phyloP scores from a whole-genome alignment of 2,888 invertebrate species.

The Melinopterus prodromus region DNA sequence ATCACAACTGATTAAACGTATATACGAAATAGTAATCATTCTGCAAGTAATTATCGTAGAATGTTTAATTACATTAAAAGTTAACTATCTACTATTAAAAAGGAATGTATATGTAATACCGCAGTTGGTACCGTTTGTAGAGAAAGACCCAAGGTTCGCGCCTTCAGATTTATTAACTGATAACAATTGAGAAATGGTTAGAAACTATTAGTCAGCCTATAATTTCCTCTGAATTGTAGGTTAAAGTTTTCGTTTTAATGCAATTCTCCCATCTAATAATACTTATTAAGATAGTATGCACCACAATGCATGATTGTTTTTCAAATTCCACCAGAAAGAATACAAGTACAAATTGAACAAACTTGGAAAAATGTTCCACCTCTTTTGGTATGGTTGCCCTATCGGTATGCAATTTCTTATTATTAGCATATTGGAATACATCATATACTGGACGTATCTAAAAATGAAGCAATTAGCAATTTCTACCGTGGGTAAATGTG shows the following conservation, averaged over 20 bases:
- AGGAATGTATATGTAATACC: not conserved
- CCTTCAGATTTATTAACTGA: slow-evolving; percentile 4
- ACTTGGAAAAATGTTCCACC: too few relatives aligned
- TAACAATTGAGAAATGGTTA: not conserved
- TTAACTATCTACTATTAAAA: not conserved
- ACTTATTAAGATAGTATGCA: too few relatives aligned
- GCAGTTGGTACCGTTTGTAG: not conserved
- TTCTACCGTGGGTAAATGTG: not conserved
- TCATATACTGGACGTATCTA: not conserved
- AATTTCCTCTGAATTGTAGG: not conserved
- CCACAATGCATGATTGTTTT: too few relatives aligned
- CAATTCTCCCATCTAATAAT: too few relatives aligned
- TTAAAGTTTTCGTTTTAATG: not conserved
- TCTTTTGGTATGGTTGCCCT: not conserved
- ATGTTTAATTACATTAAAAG: not conserved
- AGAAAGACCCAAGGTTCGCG: not conserved
- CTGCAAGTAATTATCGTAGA: not conserved
- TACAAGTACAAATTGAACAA: too few relatives aligned
- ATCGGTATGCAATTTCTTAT: not conserved
- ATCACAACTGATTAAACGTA: not conserved
- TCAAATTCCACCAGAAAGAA: too few relatives aligned
- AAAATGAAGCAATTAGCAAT: not conserved
- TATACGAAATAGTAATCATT: not conserved
- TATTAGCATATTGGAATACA: not conserved
- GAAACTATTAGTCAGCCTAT: not conserved